Percentiles rank a stretch among this genome's conserved stretches.
phyloP scores from a whole-genome alignment of 1,140 invertebrate species.

The Physella acuta region DNA sequence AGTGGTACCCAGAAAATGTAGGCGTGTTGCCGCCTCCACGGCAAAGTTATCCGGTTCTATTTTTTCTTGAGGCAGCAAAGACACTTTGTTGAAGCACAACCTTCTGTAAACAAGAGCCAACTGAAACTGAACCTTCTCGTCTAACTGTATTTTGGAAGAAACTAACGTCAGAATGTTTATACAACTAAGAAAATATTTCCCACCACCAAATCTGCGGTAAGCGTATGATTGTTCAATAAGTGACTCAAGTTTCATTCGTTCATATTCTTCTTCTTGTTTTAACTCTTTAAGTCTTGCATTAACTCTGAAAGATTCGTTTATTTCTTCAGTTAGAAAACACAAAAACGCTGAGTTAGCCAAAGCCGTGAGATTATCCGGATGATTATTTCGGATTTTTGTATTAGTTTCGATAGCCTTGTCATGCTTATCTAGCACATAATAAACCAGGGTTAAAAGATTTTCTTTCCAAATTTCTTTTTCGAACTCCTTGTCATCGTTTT shows the following conservation, averaged over 20 bases:
- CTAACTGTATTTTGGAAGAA: no score
- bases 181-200: no score
- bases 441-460: background rate
- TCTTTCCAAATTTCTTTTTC: background rate
- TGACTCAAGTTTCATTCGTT: background rate
- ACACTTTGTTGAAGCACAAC: no score
- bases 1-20: no score
- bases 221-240: no score
- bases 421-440: background rate
- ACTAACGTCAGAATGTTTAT: no score
- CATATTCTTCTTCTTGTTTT: background rate
- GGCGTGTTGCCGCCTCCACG: no score
- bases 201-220: no score
- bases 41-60: no score
- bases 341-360: constrained; percentile 3
- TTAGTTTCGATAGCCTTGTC: background rate
- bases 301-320: background rate
- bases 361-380: background rate
- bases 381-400: background rate
- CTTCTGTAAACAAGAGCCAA: no score
- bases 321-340: background rate
- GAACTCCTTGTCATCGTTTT: background rate
- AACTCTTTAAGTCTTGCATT: background rate
- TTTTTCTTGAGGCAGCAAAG: no score
- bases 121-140: no score